Evolutionary conservation across 2,113 vertebrate genomes (phyloP), one percentile per base, ranked within the genome.

Genomic region (Pomatorhinus ruficollis): DNA sequence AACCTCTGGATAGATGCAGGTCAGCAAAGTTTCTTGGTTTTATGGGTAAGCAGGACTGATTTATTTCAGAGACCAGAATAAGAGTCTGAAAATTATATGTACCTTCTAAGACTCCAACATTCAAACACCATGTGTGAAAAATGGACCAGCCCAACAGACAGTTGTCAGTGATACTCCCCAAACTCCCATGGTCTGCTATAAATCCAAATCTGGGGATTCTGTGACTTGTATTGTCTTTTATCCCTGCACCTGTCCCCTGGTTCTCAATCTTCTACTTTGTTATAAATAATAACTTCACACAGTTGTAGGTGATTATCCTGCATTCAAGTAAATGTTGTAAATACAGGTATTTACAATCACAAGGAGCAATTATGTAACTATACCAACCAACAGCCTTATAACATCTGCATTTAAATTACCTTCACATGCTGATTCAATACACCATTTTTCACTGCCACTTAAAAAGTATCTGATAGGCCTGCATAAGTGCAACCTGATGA

Each of bases 341-440:
- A 92, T 79, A 95, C 15, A 53, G 57, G 42, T 56, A 87, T 37
- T 53, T 85, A 75, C 16, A 95, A 94, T 69, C 92, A 91, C 52
- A 89, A 78, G 10, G 15, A 74, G 14, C 37, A 83, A 78, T 91
- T 89, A 91, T n/a, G 5, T 47, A 63, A 89, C 90, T 88, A 78
- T 24, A 90, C 9, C 27, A 72, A 76, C 31, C 30, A 81, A 45
- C 14, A 30, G 25, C 42, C 19, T 59, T 35, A 11, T 42, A 84
- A 74, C 33, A 91, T 39, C 59, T 79, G 68, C 50, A 84, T 81
- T 92, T 90, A 74, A 88, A 81, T 87, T 71, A 82, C 31, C 33
- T 65, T 59, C 56, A 70, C 47, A 37, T 15, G 44, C 30, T n/a
- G 42, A 82, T 68, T 83, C 31, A 72, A 61, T 31, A 72, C 57